phyloP scores from a whole-genome alignment of 37 sponge, comb jelly and placozoan genomes.

The Oscarella lobularis region DNA sequence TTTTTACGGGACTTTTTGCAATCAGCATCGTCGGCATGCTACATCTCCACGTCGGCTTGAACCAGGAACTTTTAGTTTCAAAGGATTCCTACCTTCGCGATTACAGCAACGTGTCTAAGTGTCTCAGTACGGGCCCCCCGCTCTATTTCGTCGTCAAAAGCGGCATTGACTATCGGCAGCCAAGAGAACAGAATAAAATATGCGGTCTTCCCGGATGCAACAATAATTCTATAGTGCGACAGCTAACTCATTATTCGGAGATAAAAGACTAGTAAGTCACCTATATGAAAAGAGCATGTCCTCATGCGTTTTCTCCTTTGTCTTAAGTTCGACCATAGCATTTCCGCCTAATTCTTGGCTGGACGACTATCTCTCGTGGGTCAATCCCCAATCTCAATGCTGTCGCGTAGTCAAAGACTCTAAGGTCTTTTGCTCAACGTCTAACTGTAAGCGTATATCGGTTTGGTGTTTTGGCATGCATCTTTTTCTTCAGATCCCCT shows the following conservation, averaged over 20 bases:
- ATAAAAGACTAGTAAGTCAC: slow-evolving; percentile 16
- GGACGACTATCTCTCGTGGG: slow-evolving; percentile 86
- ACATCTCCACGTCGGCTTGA: slow-evolving; percentile 58
- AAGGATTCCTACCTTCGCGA: slow-evolving; percentile 79
- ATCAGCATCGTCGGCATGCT: slow-evolving; percentile 24
- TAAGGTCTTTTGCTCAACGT: slow-evolving; percentile 33
- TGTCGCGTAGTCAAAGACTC: slow-evolving; percentile 36
- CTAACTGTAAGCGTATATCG: too few species aligned
- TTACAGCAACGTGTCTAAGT: slow-evolving; percentile 61
- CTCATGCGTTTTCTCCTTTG: too few species aligned
- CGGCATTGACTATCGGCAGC: slow-evolving; percentile 33
- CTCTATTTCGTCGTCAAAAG: slow-evolving; percentile 93
- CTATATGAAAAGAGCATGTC: not conserved
- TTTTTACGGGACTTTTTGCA: slow-evolving; percentile 53
- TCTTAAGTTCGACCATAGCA: slow-evolving; percentile 67
- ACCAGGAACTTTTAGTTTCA: slow-evolving; percentile 81
- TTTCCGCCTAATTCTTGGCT: slow-evolving; percentile 75
- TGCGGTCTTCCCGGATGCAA: slow-evolving; percentile 64
- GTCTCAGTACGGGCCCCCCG: slow-evolving; percentile 82
- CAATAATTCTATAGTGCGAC: slow-evolving; percentile 21
- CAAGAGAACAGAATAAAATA: slow-evolving; percentile 11
- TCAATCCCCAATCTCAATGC: slow-evolving; percentile 47
- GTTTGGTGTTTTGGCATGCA: too few species aligned
- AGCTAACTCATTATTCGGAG: not conserved
- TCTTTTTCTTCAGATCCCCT: not conserved